Evolutionary conservation across 2,797 vertebrate genomes (phyloP), one percentile per base, ranked within the genome.

Genomic region (Chiloscyllium punctatum): DNA sequence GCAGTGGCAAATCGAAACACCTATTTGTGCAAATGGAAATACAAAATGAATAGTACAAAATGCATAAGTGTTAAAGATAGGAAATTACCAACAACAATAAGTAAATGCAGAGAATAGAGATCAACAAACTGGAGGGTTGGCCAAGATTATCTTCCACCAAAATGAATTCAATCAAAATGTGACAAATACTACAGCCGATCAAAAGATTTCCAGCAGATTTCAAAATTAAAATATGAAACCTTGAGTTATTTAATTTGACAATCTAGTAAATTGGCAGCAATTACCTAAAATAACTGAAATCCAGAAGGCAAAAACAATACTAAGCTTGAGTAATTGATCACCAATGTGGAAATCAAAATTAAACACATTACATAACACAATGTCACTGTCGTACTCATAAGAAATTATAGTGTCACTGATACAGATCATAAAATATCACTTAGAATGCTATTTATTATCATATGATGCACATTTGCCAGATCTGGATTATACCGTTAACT

Each of bases 211-310:
- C 53, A 62, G 30, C 53, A 62, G 87, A 62, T 90, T 90, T n/a
- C 53, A 51, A 90, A 90, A 90, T 90, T 90, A 57, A 90, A 90
- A 90, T 11, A 53, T 33, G 30, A 90, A 90, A 90, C 8, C 30
- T 51, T 90, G 87, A 90, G 53, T 33, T 57, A 90, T 90, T n/a
- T 62, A 90, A 90, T 11, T 30, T 90, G 87, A 90, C 87, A 62
- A 88, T 87, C 87, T 33, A 5, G 53, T 4, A 90, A 90, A 90
- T 66, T 90, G 87, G 87, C 87, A 66, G 53, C 15, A 90, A 90
- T 90, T 90, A 90, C 87, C 30, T n/a, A 62, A 33, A 62, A n/a
- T 66, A 62, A 62, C 53, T 62, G 86, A 11, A 90, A 87, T 90
- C 53, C 15, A 57, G 53, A 90, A 90, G 53, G 37, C 51, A 18